These are phyloP conservation scores for Uria aalge DNA, from an alignment of 2,113 vertebrate genomes.

Conservation along the genomic window DNA sequence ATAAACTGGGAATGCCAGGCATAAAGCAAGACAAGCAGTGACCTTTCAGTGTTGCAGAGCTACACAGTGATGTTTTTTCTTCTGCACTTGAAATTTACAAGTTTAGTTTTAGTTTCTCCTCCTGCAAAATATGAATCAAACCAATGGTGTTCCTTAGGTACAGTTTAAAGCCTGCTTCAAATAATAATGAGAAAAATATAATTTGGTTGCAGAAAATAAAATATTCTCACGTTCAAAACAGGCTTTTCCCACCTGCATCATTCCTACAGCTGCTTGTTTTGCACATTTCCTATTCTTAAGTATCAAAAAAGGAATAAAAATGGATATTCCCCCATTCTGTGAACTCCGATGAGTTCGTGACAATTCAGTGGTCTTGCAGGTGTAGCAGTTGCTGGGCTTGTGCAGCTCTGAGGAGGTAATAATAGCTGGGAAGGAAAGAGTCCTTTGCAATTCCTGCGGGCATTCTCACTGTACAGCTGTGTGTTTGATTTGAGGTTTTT, in stretches of 20 bases:
- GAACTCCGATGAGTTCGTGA: not conserved
- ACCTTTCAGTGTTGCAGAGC: conserved; percentile 22
- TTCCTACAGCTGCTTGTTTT: not conserved
- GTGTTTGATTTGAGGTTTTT: not conserved
- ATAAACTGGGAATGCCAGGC: not conserved
- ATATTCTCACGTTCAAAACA: not conserved
- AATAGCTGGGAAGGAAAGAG: not conserved
- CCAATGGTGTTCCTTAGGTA: not conserved
- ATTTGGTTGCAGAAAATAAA: not conserved
- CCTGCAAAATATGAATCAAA: not conserved
- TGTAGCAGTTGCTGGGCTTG: not conserved
- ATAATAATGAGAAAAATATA: not conserved
- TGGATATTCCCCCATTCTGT: not conserved
- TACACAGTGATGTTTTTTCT: not conserved
- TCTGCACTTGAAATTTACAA: not conserved
- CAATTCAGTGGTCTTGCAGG: not conserved
- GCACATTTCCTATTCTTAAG: not conserved
- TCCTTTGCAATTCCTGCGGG: not conserved
- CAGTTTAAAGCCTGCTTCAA: not conserved
- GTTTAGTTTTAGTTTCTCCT: not conserved
- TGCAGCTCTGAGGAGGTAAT: not conserved
- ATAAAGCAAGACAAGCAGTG: not conserved
- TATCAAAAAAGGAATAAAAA: not conserved
- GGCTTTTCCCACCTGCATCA: not conserved
- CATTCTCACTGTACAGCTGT: not conserved